Evolutionary conservation across 2,888 invertebrate genomes (phyloP).

Genomic region (Psylliodes chrysocephalus): DNA sequence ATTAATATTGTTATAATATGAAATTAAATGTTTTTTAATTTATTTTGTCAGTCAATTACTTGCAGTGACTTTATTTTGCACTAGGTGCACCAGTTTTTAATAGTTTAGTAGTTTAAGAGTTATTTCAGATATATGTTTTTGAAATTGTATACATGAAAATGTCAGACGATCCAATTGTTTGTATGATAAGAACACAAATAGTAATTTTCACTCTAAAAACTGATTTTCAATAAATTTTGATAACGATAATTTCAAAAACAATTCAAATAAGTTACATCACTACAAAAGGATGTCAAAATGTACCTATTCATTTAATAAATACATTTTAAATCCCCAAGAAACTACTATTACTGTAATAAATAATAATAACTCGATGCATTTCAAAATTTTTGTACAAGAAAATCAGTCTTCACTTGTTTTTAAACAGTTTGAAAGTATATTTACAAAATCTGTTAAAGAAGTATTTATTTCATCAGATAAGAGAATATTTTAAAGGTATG

Average conservation of each 20-base stretch:
- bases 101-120: neutral
- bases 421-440: constrained; percentile 32
- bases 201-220: constrained; percentile 1
- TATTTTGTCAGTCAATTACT: neutral
- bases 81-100: neutral
- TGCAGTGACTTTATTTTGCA: neutral
- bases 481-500: too few relatives aligned
- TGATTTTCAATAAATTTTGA: constrained; percentile 10
- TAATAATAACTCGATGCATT: constrained; percentile 10
- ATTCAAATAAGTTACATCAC: neutral
- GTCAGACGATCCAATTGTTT: constrained; percentile 8
- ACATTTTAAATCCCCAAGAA: neutral
- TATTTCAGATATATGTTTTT: neutral
- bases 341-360: neutral
- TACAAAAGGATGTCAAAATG: neutral
- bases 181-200: neutral
- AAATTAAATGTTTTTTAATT: neutral
- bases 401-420: constrained; percentile 63
- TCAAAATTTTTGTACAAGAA: constrained; percentile 54
- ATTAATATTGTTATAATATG: constrained; percentile 3
- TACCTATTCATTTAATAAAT: neutral
- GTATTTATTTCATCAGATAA: neutral
- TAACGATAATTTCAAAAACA: neutral
- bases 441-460: constrained; percentile 35
- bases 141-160: neutral